phyloP scores from a whole-genome alignment of 2,888 invertebrate species.

The Aricia artaxerxes region DNA sequence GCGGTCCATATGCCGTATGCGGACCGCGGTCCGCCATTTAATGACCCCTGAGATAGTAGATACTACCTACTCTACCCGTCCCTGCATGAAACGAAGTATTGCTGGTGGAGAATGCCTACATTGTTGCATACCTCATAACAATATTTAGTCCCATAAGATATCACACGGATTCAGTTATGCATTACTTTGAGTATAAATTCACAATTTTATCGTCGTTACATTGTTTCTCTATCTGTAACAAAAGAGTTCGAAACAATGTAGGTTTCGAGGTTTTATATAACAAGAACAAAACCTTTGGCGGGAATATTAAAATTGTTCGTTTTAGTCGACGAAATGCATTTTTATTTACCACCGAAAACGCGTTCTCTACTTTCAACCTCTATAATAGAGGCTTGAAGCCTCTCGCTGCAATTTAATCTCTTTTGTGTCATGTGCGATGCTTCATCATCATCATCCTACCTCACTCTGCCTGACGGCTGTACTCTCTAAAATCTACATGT shows the following conservation, averaged over 20 bases:
- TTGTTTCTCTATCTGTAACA: background rate
- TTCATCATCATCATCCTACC: background rate
- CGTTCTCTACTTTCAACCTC: background rate
- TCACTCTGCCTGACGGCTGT: too few relatives aligned
- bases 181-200: background rate
- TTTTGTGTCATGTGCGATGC: background rate
- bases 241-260: conserved; percentile 15
- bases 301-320: background rate
- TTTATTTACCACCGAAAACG: background rate
- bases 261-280: conserved; percentile 11
- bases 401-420: conserved; percentile 2
- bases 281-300: conserved; percentile 10
- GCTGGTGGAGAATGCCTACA: too few relatives aligned
- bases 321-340: background rate
- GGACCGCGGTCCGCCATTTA: too few relatives aligned
- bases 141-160: too few relatives aligned
- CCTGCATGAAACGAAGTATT: too few relatives aligned
- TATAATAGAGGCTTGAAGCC: background rate
- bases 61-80: too few relatives aligned
- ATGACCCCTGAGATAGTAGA: too few relatives aligned
- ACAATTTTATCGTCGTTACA: conserved; percentile 11
- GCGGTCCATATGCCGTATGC: too few relatives aligned
- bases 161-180: background rate
- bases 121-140: too few relatives aligned
- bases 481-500: too few relatives aligned